These are phyloP conservation scores for Nothocercus nigrocapillus DNA, from an alignment of 2,113 vertebrate species.

Conservation along the genomic window DNA sequence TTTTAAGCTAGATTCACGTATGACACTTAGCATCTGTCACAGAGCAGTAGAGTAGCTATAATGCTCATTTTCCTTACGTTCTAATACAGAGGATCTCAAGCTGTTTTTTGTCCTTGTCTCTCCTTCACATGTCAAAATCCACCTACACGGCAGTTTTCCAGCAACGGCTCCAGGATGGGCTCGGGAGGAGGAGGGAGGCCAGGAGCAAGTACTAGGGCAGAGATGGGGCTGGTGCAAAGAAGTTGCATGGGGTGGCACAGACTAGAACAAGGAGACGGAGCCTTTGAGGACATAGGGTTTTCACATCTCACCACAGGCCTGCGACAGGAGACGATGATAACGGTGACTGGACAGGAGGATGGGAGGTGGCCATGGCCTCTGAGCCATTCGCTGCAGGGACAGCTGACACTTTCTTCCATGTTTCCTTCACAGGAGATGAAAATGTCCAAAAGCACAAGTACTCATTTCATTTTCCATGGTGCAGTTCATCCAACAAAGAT, in stretches of 20 bases:
- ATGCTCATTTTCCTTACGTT: background rate
- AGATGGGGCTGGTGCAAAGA: background rate
- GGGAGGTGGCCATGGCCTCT: background rate
- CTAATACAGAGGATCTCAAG: background rate
- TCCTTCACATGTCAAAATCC: background rate
- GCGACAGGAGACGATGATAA: background rate
- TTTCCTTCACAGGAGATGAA: background rate
- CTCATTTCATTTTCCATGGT: background rate
- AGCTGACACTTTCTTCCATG: background rate
- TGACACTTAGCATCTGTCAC: background rate
- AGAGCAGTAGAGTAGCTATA: background rate
- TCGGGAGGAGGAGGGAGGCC: background rate
- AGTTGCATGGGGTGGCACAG: background rate
- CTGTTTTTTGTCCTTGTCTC: background rate
- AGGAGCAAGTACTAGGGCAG: fast-evolving
- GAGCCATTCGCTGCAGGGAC: background rate
- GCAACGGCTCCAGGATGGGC: background rate
- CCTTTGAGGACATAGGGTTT: background rate
- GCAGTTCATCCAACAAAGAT: background rate
- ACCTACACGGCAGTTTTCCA: background rate
- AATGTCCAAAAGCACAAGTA: background rate
- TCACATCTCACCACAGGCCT: background rate
- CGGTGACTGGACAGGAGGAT: background rate
- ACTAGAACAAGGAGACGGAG: background rate
- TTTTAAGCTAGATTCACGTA: background rate